Evolutionary conservation across 2,797 vertebrate species (phyloP), one percentile per base, ranked within the genome.

Genomic region (Champsocephalus gunnari): DNA sequence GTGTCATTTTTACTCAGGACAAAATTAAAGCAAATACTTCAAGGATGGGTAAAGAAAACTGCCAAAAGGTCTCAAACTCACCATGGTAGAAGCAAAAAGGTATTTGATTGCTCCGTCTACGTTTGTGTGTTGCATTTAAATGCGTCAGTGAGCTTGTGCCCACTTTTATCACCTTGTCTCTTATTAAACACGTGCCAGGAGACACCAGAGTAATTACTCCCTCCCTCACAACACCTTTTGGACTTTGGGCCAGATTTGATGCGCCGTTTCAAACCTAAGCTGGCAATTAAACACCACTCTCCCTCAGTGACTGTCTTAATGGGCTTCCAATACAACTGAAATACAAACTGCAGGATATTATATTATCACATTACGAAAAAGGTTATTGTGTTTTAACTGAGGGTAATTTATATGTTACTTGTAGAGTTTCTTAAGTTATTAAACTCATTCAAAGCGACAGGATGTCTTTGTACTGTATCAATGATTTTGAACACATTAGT

Each of bases 161-260:
- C 43, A 43, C 62, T 71, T 79, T 80, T 49, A 67, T 88, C 89
- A 88, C 66, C 28, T 83, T 89, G 80, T 81, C 38, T 84, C 77
- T 85, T 89, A 93, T 91, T 95, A 95, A 92, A 92, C 55, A 65
- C 71, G 73, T 84, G 89, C 89, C 87, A 88, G 88, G 87, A 86
- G 90, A 94, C 93, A 91, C 71, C 72, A 81, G 83, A 76, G 19
- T 90, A 95, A 95, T 93, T 95, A 93, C 88, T 73, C 81, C 89
- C 89, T 87, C 86, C 84, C 87, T 94, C 88, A 91, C 79, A 80
- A 85, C 93, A 94, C 89, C 86, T 94, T 89, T 89, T 92, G 88
- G 93, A 94, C 91, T 92, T 90, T 90, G 88, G 91, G 85, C 88
- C 86, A 93, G 87, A 93, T 85, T 84, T 69, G 76, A 91, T 85